Conservation (phyloP, 64 coral and sea anemone genomes). For the Montipora foliosa region DNA sequence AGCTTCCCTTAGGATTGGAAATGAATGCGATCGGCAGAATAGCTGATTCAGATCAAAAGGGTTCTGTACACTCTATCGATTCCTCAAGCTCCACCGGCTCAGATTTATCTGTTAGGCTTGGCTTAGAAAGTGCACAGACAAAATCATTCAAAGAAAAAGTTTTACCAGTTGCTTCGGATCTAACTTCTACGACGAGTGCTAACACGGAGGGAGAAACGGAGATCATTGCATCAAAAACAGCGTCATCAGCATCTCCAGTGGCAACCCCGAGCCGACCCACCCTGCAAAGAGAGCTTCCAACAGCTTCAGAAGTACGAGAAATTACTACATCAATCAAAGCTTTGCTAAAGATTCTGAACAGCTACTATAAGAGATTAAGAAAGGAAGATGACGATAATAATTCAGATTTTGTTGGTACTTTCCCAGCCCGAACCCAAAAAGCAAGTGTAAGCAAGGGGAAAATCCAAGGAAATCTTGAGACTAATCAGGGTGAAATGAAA, state of each 20-base stretch:
- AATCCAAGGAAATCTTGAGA: not conserved
- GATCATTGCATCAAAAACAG: conserved; percentile 24
- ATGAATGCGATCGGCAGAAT: conserved; percentile 47
- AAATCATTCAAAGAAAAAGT: conserved; percentile 27
- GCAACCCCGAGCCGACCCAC: not conserved
- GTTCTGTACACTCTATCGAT: not conserved
- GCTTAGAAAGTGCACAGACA: not conserved
- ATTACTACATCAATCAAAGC: conserved; percentile 26
- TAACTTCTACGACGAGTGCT: not conserved
- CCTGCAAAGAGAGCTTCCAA: not conserved
- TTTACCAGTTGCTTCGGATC: conserved; percentile 31
- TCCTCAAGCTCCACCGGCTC: not conserved
- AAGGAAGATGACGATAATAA: not conserved
- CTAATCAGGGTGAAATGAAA: not conserved
- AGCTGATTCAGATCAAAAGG: not conserved
- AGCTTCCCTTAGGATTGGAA: conserved; percentile 18
- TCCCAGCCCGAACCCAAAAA: not conserved
- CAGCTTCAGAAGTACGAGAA: conserved; percentile 30
- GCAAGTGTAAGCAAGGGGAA: not conserved
- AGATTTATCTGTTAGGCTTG: not conserved
- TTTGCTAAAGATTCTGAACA: conserved; percentile 30
- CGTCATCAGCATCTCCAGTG: not conserved
- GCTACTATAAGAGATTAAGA: conserved; percentile 25
- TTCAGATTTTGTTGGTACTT: not conserved
- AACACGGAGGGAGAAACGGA: conserved; percentile 7